phyloP scores from a whole-genome alignment of 1,140 invertebrate genomes.

The Diabrotica virgifera region DNA sequence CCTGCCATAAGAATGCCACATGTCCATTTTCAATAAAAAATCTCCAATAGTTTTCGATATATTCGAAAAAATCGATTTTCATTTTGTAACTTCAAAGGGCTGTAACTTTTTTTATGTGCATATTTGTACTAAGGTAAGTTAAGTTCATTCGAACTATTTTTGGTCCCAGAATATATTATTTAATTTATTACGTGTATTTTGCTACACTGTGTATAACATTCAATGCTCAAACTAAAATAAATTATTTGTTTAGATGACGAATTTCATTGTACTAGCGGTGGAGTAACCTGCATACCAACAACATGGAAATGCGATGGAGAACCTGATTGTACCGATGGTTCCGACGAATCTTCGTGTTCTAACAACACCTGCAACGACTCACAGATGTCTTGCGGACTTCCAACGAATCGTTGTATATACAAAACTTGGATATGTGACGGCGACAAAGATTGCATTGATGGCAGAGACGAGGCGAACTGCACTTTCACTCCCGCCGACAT shows the following conservation, averaged over 20 bases:
- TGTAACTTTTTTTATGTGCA: no score
- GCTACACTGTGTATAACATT: no score
- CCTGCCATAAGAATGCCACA: no score
- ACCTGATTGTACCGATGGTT: conserved; percentile 41
- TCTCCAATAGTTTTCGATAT: no score
- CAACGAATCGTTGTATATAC: conserved; percentile 65
- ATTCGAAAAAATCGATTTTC: no score
- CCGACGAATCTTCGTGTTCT: conserved; percentile 49
- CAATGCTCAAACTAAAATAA: no score
- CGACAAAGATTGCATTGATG: conserved; percentile 64
- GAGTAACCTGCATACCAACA: conserved; percentile 60
- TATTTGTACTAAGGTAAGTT: no score
- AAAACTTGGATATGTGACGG: conserved; percentile 72
- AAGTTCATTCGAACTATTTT: no score
- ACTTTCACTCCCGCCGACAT: conserved; percentile 32
- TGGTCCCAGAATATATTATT: no score
- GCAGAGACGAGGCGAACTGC: conserved; percentile 72
- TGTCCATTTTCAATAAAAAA: no score
- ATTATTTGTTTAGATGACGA: conserved; percentile 33
- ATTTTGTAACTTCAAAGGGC: no score
- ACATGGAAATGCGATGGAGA: conserved; percentile 59
- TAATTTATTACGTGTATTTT: no score
- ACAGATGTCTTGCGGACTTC: conserved; percentile 61
- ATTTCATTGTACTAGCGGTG: conserved; percentile 41
- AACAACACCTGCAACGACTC: conserved; percentile 57